phyloP scores from a whole-genome alignment of 1,140 invertebrate genomes.

The Tenebrio molitor region DNA sequence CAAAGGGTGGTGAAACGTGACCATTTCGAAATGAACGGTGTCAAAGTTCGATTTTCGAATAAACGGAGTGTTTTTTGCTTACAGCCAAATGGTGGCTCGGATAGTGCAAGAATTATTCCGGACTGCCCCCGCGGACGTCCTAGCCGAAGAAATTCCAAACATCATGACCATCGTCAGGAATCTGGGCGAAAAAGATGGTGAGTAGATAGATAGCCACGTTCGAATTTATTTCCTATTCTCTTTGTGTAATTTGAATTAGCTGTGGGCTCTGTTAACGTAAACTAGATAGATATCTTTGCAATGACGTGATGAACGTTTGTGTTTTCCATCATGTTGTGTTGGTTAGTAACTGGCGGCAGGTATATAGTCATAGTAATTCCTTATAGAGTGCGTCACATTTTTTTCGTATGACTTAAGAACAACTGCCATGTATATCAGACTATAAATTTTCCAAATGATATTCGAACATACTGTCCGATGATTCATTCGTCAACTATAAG shows the following conservation, averaged over 20 bases:
- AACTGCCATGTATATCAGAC: not conserved
- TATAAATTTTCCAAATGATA: conserved; percentile 27
- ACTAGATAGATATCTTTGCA: not conserved
- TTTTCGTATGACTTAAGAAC: not conserved
- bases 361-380: conserved; percentile 28
- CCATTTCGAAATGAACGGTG: too few relatives aligned
- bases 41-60: too few relatives aligned
- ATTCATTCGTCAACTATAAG: not conserved
- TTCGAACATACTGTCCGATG: not conserved
- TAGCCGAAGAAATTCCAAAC: conserved; percentile 57
- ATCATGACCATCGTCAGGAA: conserved; percentile 61
- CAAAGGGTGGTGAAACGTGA: too few relatives aligned
- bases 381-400: conserved; percentile 34
- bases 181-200: conserved; percentile 58
- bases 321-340: not conserved
- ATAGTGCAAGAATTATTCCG: conserved; percentile 60
- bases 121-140: conserved; percentile 54
- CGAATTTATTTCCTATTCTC: conserved; percentile 11
- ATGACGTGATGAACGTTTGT: conserved; percentile 14
- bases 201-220: too few relatives aligned
- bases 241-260: not conserved
- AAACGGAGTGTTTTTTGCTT: conserved; percentile 40
- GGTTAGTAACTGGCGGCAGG: conserved; percentile 1
- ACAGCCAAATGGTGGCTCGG: conserved; percentile 58
- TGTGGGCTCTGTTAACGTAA: not conserved